These are phyloP conservation scores for Coccyzus lansbergi DNA, from an alignment of 2,797 vertebrate genomes.

Conservation along the genomic window DNA sequence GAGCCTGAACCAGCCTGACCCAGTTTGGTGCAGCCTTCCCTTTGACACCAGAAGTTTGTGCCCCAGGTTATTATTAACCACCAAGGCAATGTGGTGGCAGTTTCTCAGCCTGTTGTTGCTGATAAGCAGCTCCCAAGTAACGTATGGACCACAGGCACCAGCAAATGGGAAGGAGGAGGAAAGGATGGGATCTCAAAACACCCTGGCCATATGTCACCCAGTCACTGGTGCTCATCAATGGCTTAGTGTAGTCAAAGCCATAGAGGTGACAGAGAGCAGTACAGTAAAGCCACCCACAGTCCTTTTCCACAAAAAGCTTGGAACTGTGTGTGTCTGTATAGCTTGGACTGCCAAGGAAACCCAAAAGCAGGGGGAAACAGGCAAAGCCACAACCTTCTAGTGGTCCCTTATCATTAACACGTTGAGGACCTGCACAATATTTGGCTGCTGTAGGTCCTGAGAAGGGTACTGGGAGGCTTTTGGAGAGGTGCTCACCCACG, in stretches of 20 bases:
- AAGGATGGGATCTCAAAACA: neutral
- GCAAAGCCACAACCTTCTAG: neutral
- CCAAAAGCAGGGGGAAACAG: neutral
- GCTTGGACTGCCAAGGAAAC: neutral
- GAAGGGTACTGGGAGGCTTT: neutral
- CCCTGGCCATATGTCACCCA: neutral
- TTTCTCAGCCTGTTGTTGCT: neutral
- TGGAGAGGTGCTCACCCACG: neutral
- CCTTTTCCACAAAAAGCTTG: neutral
- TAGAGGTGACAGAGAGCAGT: neutral
- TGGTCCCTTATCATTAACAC: neutral
- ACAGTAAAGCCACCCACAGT: neutral
- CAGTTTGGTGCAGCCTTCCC: fast-evolving
- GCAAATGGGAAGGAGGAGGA: neutral
- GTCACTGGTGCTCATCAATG: neutral
- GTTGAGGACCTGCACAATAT: fast-evolving
- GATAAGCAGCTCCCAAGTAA: slow-evolving; percentile 13
- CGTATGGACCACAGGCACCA: neutral
- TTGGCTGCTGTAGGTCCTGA: neutral
- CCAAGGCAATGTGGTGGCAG: fast-evolving
- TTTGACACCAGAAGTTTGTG: neutral
- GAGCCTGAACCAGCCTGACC: neutral
- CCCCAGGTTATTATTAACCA: neutral
- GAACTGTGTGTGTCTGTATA: neutral
- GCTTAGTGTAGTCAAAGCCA: neutral